Percentiles rank a stretch among this genome's conserved stretches.
phyloP scores from a whole-genome alignment of 2,797 vertebrate species.

The Presbytis comata region DNA sequence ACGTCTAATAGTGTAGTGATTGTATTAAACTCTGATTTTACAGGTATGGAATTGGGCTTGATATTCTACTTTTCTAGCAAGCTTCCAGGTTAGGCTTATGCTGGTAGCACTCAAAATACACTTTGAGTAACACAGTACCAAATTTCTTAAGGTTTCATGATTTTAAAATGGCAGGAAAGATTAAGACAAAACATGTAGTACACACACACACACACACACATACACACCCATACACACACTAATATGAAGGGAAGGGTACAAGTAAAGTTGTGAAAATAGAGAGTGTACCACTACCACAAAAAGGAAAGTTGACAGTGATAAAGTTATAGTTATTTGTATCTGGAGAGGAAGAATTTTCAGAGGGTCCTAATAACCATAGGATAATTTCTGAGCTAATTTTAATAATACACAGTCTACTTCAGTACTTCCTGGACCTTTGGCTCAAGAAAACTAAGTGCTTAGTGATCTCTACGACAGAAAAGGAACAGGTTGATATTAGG shows the following conservation, averaged over 20 bases:
- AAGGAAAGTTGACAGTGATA: background rate
- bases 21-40: background rate
- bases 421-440: background rate
- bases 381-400: background rate
- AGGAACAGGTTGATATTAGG: background rate
- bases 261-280: too few species aligned
- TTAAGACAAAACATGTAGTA: background rate
- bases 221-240: background rate
- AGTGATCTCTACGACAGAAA: background rate
- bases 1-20: rapidly evolving
- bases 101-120: background rate
- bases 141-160: background rate
- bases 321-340: background rate
- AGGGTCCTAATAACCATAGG: background rate
- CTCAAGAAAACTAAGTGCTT: background rate
- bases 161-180: background rate
- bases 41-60: rapidly evolving
- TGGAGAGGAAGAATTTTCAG: background rate
- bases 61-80: background rate
- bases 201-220: background rate
- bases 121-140: background rate
- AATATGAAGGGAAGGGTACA: background rate
- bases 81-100: background rate
- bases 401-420: background rate
- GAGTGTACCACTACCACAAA: background rate